These are phyloP conservation scores for Pseudolaguvia tuberculata DNA, from an alignment of 2,113 vertebrate genomes.

Conservation along the genomic window DNA sequence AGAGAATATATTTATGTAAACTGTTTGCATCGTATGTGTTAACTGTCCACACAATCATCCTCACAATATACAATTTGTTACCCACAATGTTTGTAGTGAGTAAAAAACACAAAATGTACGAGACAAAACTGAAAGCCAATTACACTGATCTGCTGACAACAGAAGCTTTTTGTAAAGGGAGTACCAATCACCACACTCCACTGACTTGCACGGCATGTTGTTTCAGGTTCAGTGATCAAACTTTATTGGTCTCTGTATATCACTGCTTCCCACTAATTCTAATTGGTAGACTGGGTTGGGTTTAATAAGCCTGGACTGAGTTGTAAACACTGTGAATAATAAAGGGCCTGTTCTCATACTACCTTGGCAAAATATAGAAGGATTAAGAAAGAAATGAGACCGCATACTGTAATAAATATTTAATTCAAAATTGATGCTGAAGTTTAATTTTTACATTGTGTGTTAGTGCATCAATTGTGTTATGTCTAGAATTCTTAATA, in stretches of 20 bases:
- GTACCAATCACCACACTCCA: conserved; percentile 28
- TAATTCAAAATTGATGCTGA: conserved; percentile 6
- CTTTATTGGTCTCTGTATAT: conserved; percentile 17
- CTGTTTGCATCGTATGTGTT: no score
- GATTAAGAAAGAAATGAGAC: conserved; percentile 3
- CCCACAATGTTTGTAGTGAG: no score
- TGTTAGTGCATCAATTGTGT: background rate
- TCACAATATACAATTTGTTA: no score
- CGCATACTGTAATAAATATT: conserved; percentile 9
- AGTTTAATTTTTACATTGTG: background rate
- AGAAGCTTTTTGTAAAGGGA: conserved; percentile 6
- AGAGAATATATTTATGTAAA: no score
- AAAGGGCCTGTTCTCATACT: conserved; percentile 15
- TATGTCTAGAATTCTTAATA: background rate
- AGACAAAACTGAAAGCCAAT: conserved; percentile 19
- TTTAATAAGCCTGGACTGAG: conserved; percentile 23
- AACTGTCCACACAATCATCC: background rate
- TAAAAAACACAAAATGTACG: conserved; percentile 12
- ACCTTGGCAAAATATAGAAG: background rate
- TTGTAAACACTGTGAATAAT: conserved; percentile 36
- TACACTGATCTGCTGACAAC: conserved; percentile 14
- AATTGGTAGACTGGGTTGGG: conserved; percentile 25
- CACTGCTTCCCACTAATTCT: conserved; percentile 7
- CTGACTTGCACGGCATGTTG: background rate
- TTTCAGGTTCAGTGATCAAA: conserved; percentile 34